Evolutionary conservation across 2,113 vertebrate species (phyloP).

Genomic region (Pleuronectes platessa): DNA sequence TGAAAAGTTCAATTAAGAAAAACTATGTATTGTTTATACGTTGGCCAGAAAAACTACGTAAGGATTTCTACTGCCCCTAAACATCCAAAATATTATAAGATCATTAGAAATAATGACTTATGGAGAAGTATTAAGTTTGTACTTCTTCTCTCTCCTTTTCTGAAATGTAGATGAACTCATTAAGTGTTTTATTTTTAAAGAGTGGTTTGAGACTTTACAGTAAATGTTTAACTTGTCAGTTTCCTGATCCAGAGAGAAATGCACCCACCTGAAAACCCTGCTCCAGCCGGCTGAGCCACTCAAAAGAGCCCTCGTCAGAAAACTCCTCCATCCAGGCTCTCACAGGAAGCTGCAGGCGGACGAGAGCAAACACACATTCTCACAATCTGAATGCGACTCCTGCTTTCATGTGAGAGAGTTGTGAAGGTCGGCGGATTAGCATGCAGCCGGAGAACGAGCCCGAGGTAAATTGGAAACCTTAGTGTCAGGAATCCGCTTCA

Average conservation of each 20-base stretch:
- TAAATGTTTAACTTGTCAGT: not conserved
- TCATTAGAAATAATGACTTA: no score
- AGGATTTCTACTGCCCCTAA: no score
- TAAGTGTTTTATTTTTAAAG: no score
- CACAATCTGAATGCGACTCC: not conserved
- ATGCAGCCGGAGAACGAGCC: constrained; percentile 24
- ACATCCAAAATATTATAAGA: no score
- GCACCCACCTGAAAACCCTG: constrained; percentile 84
- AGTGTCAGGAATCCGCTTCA: not conserved
- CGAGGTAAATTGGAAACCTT: not conserved
- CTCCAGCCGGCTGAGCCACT: constrained; percentile 88
- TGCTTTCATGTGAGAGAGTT: not conserved
- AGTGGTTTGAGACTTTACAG: not conserved
- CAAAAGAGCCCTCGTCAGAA: constrained; percentile 72
- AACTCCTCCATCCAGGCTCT: constrained; percentile 86
- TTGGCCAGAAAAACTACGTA: no score
- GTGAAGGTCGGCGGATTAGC: constrained; percentile 18
- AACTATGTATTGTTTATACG: no score
- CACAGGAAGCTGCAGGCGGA: constrained; percentile 80
- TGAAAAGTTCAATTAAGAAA: no score
- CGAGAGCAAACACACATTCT: not conserved
- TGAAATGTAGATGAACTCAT: no score
- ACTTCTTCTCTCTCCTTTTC: no score
- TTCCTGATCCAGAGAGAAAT: not conserved
- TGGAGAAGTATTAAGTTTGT: no score